Evolutionary conservation across 2,113 vertebrate genomes (phyloP).

Genomic region (Hystrix cristata): DNA sequence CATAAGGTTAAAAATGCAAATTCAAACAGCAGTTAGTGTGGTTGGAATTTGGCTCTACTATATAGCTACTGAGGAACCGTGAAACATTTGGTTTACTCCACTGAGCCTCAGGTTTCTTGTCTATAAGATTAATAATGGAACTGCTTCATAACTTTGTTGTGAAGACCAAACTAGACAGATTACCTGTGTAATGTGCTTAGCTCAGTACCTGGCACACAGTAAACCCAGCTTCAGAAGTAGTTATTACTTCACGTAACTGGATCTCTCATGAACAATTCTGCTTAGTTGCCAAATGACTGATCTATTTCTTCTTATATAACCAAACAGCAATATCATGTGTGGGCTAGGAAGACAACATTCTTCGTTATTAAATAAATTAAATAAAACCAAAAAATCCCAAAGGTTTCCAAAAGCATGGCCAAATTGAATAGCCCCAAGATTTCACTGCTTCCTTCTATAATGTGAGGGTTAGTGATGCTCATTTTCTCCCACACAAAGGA

Average conservation of each 20-base stretch:
- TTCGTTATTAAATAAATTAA: neutral
- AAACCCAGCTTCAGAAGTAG: neutral
- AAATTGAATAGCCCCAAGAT: neutral
- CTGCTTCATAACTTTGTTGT: neutral
- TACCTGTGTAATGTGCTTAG: neutral
- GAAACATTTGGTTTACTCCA: neutral
- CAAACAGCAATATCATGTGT: neutral
- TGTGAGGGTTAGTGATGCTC: neutral
- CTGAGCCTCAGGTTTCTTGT: neutral
- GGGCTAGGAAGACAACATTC: neutral
- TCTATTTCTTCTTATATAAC: neutral
- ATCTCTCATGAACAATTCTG: neutral
- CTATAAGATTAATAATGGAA: neutral
- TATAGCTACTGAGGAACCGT: neutral
- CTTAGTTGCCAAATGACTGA: neutral
- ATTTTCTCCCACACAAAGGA: neutral
- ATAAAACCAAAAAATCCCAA: neutral
- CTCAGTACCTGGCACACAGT: neutral
- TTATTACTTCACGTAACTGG: neutral
- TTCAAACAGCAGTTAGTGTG: neutral
- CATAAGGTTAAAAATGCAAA: neutral
- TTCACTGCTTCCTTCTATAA: neutral
- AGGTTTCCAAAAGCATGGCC: neutral
- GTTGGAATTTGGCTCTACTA: neutral
- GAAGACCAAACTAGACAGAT: neutral